phyloP scores from a whole-genome alignment of 2,888 invertebrate species.

The Odontomyia ornata region DNA sequence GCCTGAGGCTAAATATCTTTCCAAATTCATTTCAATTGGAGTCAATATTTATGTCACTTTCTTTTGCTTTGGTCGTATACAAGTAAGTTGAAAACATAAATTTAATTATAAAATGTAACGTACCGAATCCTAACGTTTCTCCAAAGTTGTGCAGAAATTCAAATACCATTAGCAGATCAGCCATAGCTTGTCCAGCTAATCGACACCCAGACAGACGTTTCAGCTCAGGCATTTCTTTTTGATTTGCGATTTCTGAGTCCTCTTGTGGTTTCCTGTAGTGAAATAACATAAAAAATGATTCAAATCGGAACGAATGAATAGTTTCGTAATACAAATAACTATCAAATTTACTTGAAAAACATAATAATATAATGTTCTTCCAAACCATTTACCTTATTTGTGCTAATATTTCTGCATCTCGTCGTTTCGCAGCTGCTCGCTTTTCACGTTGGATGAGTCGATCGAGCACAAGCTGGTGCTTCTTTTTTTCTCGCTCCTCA shows the following conservation, averaged over 20 bases:
- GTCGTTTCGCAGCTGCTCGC: slow-evolving; percentile 76
- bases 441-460: slow-evolving; percentile 86
- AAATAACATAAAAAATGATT: too few species aligned
- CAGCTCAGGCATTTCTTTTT: slow-evolving; percentile 75
- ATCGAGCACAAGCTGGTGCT: slow-evolving; percentile 77
- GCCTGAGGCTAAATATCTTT: too few species aligned
- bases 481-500: slow-evolving; percentile 82
- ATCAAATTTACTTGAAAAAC: neutral
- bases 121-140: slow-evolving; percentile 91
- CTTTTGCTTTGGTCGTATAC: too few species aligned
- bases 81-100: too few species aligned
- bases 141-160: slow-evolving; percentile 97
- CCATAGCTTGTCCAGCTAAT: slow-evolving; percentile 88
- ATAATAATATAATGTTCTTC: neutral
- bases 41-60: too few species aligned
- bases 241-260: slow-evolving; percentile 85
- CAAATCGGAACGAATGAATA: too few species aligned
- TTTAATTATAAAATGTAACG: slow-evolving; percentile 57
- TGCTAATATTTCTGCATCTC: slow-evolving; percentile 75
- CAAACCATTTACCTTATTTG: slow-evolving; percentile 66
- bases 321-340: neutral
- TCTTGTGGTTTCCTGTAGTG: slow-evolving; percentile 82
- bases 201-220: slow-evolving; percentile 82
- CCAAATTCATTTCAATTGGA: too few species aligned
- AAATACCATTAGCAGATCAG: slow-evolving; percentile 92